phyloP scores from a whole-genome alignment of 2,797 vertebrate genomes.

The Otus scops region DNA sequence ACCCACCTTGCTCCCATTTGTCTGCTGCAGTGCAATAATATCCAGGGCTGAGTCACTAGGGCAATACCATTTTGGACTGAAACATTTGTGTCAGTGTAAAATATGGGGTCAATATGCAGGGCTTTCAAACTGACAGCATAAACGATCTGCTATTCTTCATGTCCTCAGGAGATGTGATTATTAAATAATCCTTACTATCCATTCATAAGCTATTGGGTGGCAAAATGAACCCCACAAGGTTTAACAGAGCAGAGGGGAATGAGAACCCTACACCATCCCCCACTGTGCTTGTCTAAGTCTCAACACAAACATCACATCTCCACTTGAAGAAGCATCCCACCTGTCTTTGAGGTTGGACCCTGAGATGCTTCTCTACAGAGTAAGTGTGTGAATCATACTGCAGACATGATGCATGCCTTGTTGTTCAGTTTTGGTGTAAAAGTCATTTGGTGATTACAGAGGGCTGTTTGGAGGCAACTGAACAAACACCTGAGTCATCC shows the following conservation, averaged over 20 bases:
- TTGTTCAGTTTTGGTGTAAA: neutral
- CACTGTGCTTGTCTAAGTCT: neutral
- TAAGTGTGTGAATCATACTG: neutral
- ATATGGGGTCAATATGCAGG: neutral
- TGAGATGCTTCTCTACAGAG: neutral
- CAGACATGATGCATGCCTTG: neutral
- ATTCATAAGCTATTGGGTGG: neutral
- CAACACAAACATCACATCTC: neutral
- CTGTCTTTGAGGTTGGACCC: neutral
- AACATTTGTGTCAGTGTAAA: neutral
- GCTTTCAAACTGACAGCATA: neutral
- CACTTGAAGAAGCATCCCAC: neutral
- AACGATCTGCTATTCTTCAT: neutral
- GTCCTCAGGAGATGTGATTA: neutral
- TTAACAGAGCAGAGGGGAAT: neutral
- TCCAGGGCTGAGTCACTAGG: neutral
- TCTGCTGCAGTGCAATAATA: neutral
- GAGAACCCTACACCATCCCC: fast-evolving
- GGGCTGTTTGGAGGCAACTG: neutral
- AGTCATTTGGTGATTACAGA: neutral
- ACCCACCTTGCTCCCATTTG: neutral
- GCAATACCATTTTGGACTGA: neutral
- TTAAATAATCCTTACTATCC: neutral
- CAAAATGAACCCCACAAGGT: neutral
- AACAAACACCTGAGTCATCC: neutral